Evolutionary conservation across 2,797 vertebrate genomes (phyloP), one percentile per base, ranked within the genome.

Genomic region (Astyanax mexicanus): DNA sequence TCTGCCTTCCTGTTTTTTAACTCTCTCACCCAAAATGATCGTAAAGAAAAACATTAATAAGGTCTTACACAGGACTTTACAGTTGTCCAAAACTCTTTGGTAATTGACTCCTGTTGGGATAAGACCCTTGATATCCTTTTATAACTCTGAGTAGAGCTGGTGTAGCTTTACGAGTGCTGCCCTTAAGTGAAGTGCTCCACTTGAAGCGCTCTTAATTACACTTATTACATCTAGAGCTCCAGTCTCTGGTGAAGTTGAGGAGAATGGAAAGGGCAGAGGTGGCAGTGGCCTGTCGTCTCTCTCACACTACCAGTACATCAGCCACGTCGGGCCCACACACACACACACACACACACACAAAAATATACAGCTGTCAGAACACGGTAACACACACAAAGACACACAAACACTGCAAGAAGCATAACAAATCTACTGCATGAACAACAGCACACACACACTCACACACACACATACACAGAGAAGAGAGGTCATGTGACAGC

Each of bases 301-400:
- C 47, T 64, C 38, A 19, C 23, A 68, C 60, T 77, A 52, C 13
- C 8, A n/a, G 32, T 3, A 6, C 3, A 42, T 32, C 42, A 60
- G 69, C 21, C 27, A 19, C 25, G 32, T 60, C 64, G 44, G 15
- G 45, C 44, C 17, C 37, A 17, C 25, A 55, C 38, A 44, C 38
- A 25, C 65, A 19, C 38, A 44, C 38, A 25, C 65, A 19, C 29
- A 51, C 21, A 42, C 37, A 57, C 17, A 81, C 75, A 77, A 78
- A 89, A 90, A 91, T 88, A 90, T 84, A 90, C 86, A 88, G 76
- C 80, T 84, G 80, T 78, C 78, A 88, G 85, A 88, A 89, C 86
- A 87, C 84, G 87, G 81, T 85, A 77, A 80, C 81, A 57, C n/a
- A 83, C 80, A 84, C 81, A 81, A 78, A 87, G 37, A 68, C 4